Evolutionary conservation across 2,113 vertebrate genomes (phyloP).

Genomic region (Saguinus imperator): DNA sequence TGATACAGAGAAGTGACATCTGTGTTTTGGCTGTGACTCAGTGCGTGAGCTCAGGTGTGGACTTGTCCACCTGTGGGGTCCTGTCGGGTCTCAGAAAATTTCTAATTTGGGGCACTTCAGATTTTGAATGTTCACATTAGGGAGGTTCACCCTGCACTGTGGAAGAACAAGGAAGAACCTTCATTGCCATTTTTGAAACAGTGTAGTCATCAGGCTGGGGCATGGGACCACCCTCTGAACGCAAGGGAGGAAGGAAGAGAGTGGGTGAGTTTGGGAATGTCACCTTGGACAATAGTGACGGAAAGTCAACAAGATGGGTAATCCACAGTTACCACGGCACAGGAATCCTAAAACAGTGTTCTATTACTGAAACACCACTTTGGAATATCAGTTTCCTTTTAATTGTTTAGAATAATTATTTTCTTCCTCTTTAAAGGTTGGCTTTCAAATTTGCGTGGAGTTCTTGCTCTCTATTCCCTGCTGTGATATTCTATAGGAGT

Average conservation of each 20-base stretch:
- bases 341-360: background rate
- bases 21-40: background rate
- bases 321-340: rapidly evolving
- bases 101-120: background rate
- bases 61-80: background rate
- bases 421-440: background rate
- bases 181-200: background rate
- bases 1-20: background rate
- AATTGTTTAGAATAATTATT: background rate
- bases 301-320: background rate
- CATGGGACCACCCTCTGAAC: background rate
- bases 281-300: background rate
- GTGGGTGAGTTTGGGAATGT: background rate
- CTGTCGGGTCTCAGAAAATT: background rate
- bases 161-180: background rate
- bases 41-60: background rate
- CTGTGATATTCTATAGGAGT: background rate
- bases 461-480: background rate
- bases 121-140: background rate
- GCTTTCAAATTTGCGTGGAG: background rate
- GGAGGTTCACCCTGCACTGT: background rate
- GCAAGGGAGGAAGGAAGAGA: background rate
- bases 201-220: background rate
- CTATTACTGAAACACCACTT: background rate
- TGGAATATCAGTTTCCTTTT: background rate